phyloP scores from a whole-genome alignment of 1,140 invertebrate species.

The Zaprionus ornatus region DNA sequence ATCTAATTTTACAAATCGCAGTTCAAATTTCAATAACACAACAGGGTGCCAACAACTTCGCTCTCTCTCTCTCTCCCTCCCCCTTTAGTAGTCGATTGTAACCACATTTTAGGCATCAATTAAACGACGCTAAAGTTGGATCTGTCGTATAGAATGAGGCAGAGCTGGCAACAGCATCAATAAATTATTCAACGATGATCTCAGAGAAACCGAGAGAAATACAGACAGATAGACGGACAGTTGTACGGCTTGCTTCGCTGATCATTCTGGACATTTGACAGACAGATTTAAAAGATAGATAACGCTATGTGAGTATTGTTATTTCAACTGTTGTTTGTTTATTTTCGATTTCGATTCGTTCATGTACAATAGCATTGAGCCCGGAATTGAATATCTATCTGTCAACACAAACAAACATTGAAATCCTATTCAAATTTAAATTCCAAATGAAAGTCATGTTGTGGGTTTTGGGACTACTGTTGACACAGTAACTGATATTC shows the following conservation, averaged over 20 bases:
- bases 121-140: constrained; percentile 55
- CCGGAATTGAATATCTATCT: constrained; percentile 40
- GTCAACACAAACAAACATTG: constrained; percentile 8
- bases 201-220: constrained; percentile 38
- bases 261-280: constrained; percentile 40
- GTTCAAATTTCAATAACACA: constrained; percentile 54
- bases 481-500: constrained; percentile 29
- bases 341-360: constrained; percentile 31
- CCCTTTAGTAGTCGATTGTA: not conserved
- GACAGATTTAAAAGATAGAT: constrained; percentile 43
- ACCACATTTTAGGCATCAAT: constrained; percentile 75
- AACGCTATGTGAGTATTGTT: constrained; percentile 20
- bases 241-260: constrained; percentile 48
- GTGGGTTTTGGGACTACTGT: not conserved
- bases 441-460: constrained; percentile 24
- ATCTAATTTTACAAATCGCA: constrained; percentile 60
- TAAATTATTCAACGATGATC: constrained; percentile 71
- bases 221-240: constrained; percentile 28
- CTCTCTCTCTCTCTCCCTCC: constrained; percentile 3
- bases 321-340: constrained; percentile 32
- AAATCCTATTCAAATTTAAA: constrained; percentile 36
- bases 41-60: constrained; percentile 59
- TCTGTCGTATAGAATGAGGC: constrained; percentile 9
- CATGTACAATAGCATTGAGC: constrained; percentile 28
- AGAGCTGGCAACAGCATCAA: constrained; percentile 44